phyloP scores from a whole-genome alignment of 2,888 invertebrate species.

The Aricia artaxerxes region DNA sequence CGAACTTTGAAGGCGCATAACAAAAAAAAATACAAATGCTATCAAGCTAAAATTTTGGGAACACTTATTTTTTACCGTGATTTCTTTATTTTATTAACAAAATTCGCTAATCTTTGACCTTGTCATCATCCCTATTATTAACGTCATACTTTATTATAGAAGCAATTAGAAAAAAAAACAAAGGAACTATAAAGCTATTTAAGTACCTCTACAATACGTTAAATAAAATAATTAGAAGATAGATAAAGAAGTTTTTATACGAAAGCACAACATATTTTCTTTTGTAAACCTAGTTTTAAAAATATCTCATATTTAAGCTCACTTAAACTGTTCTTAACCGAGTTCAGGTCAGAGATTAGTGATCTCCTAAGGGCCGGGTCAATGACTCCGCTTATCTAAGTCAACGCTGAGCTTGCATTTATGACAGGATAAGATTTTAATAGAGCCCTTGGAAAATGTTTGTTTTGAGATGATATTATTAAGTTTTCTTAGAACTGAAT shows the following conservation, averaged over 20 bases:
- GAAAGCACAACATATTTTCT: neutral
- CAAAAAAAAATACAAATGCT: too few species aligned
- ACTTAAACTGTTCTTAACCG: neutral
- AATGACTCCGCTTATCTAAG: conserved; percentile 17
- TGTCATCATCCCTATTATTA: too few species aligned
- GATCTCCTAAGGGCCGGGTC: conserved; percentile 12
- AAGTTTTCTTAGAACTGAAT: neutral
- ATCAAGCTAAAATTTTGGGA: too few species aligned
- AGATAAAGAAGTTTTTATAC: neutral
- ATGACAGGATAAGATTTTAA: neutral
- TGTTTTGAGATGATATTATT: neutral
- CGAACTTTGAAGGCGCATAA: too few species aligned
- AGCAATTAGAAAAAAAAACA: too few species aligned
- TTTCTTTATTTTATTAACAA: too few species aligned
- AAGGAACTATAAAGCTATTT: too few species aligned
- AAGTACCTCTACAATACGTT: too few species aligned
- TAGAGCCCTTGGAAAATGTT: neutral
- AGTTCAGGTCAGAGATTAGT: conserved; percentile 27
- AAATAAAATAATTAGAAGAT: neutral
- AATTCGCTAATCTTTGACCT: too few species aligned
- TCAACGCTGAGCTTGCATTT: conserved; percentile 16
- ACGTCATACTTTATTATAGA: too few species aligned
- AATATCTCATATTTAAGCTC: neutral
- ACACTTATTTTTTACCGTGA: too few species aligned
- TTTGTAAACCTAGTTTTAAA: neutral